Base-by-base conservation (phyloP, 2,888 invertebrate species). In the Hirtodrosophila histrioides region DNA sequence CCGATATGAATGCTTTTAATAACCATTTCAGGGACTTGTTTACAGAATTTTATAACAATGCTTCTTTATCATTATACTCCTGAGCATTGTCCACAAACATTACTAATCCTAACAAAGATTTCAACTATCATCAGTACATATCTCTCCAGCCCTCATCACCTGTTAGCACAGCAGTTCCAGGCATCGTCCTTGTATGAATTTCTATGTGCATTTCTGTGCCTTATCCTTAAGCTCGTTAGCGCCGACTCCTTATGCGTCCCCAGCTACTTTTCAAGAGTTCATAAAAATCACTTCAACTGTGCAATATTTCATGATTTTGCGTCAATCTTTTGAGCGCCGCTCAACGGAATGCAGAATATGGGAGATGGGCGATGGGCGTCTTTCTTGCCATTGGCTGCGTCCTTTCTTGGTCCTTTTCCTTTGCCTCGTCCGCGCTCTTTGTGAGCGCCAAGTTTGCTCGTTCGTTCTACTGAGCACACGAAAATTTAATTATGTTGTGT, bases 281-380 rank as follows among this genome's bases (percentile, higher is more conserved):
- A 82, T 86, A 86, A 86, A 86, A 82, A 82, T 84, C 85, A 78
- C 82, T 81, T 86, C 87, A 86, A 78, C 85, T 82, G 72, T 69
- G 87, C 82, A 86, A 82, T 86, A 84, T 86, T 82, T 86, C 72
- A 82, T 65, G 65, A 82, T 81, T 83, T 67, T 58, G 45, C 82
- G 64, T 72, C 69, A 85, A 85, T 85, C 82, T 85, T 82, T 75
- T 75, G 66, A 74, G 75, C 49, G 33, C 35, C 43, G 53, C 60
- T 54, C 57, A 63, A 55, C 48, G 54, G 40, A 41, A 75, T 61
- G 43, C 57, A 54, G 27, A 41, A 11, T 36, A 10, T 48, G 46
- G 46, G 46, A 6, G 29, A 9, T 41, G 46, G 46, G 46, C 8
- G 29, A 9, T 41, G 54, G 45, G 27, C 12, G 71, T 45, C 36